These are phyloP conservation scores for Austrolebias charrua DNA, from an alignment of 2,797 vertebrate genomes.

Conservation along the genomic window DNA sequence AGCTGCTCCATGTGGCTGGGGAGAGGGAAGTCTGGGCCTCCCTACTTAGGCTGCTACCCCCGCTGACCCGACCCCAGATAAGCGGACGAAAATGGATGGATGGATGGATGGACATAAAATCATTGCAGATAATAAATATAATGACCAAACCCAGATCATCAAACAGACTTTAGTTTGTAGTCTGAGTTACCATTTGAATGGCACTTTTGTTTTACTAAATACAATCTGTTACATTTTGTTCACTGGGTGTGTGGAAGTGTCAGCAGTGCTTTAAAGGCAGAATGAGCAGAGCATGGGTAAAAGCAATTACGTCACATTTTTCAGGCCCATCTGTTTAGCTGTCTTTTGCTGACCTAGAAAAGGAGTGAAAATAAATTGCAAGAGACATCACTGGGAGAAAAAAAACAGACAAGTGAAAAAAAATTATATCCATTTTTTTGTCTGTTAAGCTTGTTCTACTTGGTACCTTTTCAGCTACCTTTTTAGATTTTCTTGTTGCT, in stretches of 20 bases:
- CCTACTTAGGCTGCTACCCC: too few relatives aligned
- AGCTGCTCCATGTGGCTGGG: too few relatives aligned
- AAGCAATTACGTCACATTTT: constrained; percentile 31
- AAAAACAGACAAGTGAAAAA: constrained; percentile 6
- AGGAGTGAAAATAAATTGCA: constrained; percentile 26
- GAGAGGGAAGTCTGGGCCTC: too few relatives aligned
- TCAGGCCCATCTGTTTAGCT: constrained; percentile 54
- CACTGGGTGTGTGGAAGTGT: constrained; percentile 19
- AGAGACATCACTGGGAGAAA: constrained; percentile 13
- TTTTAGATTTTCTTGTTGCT: too few relatives aligned
- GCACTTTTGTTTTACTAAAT: constrained; percentile 19
- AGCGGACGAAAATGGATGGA: too few relatives aligned
- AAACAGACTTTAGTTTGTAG: constrained; percentile 10
- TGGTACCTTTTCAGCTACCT: too few relatives aligned
- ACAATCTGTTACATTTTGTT: constrained; percentile 1
- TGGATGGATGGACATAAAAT: too few relatives aligned
- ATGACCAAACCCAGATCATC: too few relatives aligned
- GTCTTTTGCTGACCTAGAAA: constrained; percentile 57
- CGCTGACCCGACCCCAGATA: too few relatives aligned
- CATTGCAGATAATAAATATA: too few relatives aligned
- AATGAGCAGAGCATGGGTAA: constrained; percentile 8
- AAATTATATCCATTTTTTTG: neutral
- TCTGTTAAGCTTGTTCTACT: too few relatives aligned
- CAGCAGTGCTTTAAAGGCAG: constrained; percentile 28
- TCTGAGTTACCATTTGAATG: constrained; percentile 5